phyloP scores from a whole-genome alignment of 2,888 invertebrate genomes.

The Odontocolon sp. region DNA sequence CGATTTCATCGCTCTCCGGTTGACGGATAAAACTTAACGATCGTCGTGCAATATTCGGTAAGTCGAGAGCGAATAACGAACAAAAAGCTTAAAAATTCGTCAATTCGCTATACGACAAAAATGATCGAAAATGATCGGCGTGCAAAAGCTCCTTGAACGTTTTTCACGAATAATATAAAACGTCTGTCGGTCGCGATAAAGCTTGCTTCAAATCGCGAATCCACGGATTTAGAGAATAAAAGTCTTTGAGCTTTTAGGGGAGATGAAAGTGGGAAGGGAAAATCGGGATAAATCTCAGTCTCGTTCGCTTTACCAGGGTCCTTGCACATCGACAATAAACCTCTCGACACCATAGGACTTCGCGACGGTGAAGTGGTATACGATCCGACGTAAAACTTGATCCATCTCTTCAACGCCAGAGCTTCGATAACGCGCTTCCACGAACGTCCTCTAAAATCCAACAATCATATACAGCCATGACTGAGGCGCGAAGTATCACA shows the following conservation, averaged over 20 bases:
- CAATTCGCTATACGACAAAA: not conserved
- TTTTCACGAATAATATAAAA: not conserved
- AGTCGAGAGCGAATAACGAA: not conserved
- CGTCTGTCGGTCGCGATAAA: not conserved
- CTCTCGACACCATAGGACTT: not conserved
- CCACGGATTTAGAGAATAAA: not conserved
- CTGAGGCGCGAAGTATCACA: not conserved
- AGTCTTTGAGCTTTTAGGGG: not conserved
- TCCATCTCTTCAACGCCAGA: not conserved
- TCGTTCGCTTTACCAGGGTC: too few species aligned
- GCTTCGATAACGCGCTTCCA: not conserved
- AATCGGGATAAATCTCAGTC: too few species aligned
- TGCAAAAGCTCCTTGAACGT: not conserved
- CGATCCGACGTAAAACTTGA: constrained; percentile 31
- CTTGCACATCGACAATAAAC: constrained; percentile 2
- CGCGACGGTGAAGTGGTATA: not conserved
- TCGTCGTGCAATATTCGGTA: not conserved
- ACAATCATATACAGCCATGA: not conserved
- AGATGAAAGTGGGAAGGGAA: not conserved
- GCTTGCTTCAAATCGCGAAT: not conserved
- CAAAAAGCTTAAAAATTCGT: not conserved
- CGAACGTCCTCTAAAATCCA: not conserved
- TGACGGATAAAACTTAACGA: constrained; percentile 34
- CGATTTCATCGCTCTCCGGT: not conserved
- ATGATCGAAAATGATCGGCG: not conserved